Conservation (phyloP, 2,113 vertebrate species). For the Oryzias melastigma region DNA sequence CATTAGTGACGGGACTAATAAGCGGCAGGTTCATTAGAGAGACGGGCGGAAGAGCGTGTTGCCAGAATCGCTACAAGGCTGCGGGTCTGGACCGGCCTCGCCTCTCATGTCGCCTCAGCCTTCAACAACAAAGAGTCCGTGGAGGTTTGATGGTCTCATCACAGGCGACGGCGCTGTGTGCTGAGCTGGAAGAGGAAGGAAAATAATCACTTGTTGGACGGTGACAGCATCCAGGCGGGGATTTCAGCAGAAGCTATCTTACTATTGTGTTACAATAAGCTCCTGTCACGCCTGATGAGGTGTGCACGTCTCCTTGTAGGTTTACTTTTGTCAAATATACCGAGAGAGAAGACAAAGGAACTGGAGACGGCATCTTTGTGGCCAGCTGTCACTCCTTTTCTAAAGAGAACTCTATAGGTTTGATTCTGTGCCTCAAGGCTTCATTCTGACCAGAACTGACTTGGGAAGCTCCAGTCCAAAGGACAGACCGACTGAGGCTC, state of each 20-base stretch:
- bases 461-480: no score
- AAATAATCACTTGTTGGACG: slow-evolving; percentile 15
- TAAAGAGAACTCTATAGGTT: no score
- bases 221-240: slow-evolving; percentile 7
- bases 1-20: slow-evolving; percentile 74
- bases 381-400: no score
- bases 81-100: slow-evolving; percentile 21
- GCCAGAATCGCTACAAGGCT: slow-evolving; percentile 58
- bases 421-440: no score
- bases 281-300: background rate
- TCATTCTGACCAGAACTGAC: no score
- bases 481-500: no score
- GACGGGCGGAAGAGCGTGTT: slow-evolving; percentile 49
- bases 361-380: no score
- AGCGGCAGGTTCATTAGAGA: slow-evolving; percentile 66
- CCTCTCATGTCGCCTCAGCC: slow-evolving; percentile 27
- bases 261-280: background rate
- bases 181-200: slow-evolving; percentile 5
- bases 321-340: no score
- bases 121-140: slow-evolving; percentile 28
- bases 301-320: no score
- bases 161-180: background rate
- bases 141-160: slow-evolving; percentile 23
- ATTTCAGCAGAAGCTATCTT: background rate
- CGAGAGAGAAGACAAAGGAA: no score